A percentile compares a stretch with the other conserved stretches of the same genome.
Conservation (phyloP, 2,797 vertebrate species). For the Tarsius wallacei region DNA sequence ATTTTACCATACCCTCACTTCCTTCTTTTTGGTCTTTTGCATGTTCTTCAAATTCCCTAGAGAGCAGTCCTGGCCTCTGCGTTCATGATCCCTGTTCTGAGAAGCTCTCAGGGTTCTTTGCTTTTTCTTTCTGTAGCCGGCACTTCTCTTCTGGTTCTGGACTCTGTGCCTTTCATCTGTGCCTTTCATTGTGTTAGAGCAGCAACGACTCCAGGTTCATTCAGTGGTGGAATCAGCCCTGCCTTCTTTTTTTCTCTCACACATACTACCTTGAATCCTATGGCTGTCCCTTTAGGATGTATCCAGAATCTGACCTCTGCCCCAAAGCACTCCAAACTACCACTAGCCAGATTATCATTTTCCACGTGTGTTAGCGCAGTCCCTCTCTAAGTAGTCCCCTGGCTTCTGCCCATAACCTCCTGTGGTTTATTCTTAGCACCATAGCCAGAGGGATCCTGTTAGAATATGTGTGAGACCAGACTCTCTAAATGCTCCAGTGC, state of each 20-base stretch:
- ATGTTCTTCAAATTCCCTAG: neutral
- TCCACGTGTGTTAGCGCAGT: rapidly evolving
- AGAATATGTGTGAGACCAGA: rapidly evolving
- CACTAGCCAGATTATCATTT: rapidly evolving
- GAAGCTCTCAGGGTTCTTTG: rapidly evolving
- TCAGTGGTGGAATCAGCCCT: neutral
- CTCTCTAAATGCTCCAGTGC: neutral
- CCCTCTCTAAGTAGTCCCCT: neutral
- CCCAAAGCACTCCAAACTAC: rapidly evolving
- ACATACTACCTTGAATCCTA: rapidly evolving
- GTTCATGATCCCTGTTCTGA: neutral
- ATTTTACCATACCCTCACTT: rapidly evolving
- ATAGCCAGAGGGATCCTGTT: too few species aligned
- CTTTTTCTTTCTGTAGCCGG: neutral
- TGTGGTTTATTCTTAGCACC: rapidly evolving
- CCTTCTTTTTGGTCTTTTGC: neutral
- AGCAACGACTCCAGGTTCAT: rapidly evolving
- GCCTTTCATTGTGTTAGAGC: too few species aligned
- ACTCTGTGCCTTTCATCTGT: too few species aligned
- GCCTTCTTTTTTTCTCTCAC: too few species aligned
- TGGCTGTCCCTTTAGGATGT: neutral
- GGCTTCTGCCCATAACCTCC: neutral
- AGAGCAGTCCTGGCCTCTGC: neutral
- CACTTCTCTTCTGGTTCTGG: rapidly evolving
- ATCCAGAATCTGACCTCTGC: too few species aligned